These are phyloP conservation scores for Synanthedon formicaeformis DNA, from an alignment of 2,888 invertebrate species.

Conservation along the genomic window DNA sequence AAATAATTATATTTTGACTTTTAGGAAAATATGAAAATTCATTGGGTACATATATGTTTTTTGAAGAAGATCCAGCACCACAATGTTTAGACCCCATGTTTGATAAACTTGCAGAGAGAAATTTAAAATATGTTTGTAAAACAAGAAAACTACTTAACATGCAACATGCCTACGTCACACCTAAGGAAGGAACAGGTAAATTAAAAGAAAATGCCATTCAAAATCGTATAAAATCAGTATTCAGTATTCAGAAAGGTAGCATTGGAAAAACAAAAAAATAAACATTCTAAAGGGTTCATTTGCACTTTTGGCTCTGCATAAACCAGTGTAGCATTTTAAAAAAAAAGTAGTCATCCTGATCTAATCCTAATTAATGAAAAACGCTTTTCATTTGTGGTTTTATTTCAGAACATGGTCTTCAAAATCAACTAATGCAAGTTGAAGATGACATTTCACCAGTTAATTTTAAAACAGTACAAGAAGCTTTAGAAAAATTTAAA, in stretches of 20 bases:
- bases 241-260: too few relatives aligned
- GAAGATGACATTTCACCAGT: conserved; percentile 31
- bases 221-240: too few relatives aligned
- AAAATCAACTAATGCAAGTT: conserved; percentile 15
- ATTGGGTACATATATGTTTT: conserved; percentile 80
- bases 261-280: too few relatives aligned
- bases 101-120: conserved; percentile 67
- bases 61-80: conserved; percentile 72
- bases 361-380: too few relatives aligned
- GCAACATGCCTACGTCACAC: conserved; percentile 75
- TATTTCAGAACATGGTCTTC: conserved; percentile 24
- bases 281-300: too few relatives aligned
- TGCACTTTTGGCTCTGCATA: too few relatives aligned
- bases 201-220: background rate
- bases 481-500: conserved; percentile 44
- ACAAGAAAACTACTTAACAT: conserved; percentile 76
- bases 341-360: too few relatives aligned
- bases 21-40: conserved; percentile 76
- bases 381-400: background rate
- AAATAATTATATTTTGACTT: conserved; percentile 17
- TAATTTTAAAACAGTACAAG: conserved; percentile 37
- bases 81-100: conserved; percentile 59
- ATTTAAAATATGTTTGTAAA: conserved; percentile 72
- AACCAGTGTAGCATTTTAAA: too few relatives aligned
- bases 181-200: conserved; percentile 39